Evolutionary conservation across 92 coral and sea anemone genomes (phyloP).

Genomic region (Hydrozoanthus gracilis): DNA sequence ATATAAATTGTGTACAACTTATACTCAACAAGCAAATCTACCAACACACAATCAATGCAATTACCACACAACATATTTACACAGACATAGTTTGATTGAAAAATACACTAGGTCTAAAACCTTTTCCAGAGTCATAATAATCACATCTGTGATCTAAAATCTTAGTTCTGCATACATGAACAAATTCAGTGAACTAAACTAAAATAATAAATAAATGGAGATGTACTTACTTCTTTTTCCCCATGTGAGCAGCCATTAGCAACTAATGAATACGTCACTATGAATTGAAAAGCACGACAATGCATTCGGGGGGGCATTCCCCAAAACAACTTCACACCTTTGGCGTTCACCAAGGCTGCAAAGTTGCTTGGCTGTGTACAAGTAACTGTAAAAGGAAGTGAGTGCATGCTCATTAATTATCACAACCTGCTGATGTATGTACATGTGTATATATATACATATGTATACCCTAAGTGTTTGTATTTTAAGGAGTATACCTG

Average conservation of each 20-base stretch:
- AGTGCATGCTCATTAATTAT: too few species aligned
- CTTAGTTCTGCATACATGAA: not conserved
- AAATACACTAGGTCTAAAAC: too few species aligned
- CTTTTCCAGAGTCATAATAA: not conserved
- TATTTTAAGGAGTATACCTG: too few species aligned
- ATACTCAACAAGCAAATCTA: too few species aligned
- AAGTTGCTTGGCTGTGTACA: constrained; percentile 24
- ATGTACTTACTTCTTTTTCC: not conserved
- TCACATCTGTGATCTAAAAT: not conserved
- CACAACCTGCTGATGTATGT: not conserved
- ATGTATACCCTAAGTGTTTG: too few species aligned
- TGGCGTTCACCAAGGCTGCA: not conserved
- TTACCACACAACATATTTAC: too few species aligned
- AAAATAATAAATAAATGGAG: not conserved
- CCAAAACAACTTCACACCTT: not conserved
- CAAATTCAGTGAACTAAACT: not conserved
- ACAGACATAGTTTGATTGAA: too few species aligned
- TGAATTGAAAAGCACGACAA: not conserved
- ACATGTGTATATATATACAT: too few species aligned
- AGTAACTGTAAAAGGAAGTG: not conserved
- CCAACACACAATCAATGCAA: too few species aligned
- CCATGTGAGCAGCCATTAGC: not conserved
- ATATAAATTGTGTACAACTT: too few species aligned
- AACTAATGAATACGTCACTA: not conserved
- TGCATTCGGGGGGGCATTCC: constrained; percentile 23